A percentile compares a stretch with the other conserved stretches of the same genome.
These are phyloP conservation scores for Drosophila baimaii DNA, from an alignment of 1,140 invertebrate genomes.

Conservation along the genomic window DNA sequence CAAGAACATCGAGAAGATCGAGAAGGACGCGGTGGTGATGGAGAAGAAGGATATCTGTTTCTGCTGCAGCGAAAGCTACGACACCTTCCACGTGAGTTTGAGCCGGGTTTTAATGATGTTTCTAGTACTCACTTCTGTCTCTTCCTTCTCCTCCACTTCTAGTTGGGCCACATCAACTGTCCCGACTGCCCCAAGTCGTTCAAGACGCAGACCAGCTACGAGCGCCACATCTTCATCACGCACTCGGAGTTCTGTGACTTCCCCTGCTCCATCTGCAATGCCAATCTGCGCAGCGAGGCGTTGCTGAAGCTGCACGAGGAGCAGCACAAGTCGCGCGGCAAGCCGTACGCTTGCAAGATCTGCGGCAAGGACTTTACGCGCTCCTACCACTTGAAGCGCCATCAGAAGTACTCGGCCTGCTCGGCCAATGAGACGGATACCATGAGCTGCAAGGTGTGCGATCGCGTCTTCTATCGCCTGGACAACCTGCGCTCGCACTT, in stretches of 20 bases:
- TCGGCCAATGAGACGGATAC: conserved; percentile 85
- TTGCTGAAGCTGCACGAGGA: conserved; percentile 77
- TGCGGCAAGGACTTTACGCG: conserved; percentile 89
- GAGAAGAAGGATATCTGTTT: conserved; percentile 82
- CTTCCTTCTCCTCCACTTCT: not conserved
- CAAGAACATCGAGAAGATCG: conserved; percentile 82
- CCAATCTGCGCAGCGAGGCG: conserved; percentile 72
- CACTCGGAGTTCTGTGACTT: conserved; percentile 74
- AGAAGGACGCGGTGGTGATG: conserved; percentile 77
- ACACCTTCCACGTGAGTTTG: conserved; percentile 78
- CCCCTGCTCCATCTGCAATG: conserved; percentile 81
- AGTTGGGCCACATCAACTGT: conserved; percentile 83
- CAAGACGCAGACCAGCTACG: conserved; percentile 80
- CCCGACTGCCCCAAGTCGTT: conserved; percentile 84
- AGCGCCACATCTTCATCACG: conserved; percentile 81
- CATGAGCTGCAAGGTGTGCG: conserved; percentile 87
- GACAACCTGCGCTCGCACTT: conserved; percentile 91
- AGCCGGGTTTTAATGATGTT: not conserved
- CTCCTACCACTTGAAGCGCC: conserved; percentile 90
- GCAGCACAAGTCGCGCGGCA: conserved; percentile 76
- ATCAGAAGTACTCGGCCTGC: conserved; percentile 90
- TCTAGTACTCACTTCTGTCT: not conserved
- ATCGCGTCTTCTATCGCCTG: conserved; percentile 89
- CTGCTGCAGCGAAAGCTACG: conserved; percentile 81
- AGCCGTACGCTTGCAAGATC: conserved; percentile 83